phyloP scores from a whole-genome alignment of 1,140 invertebrate species.

The Brachionus asplanchnoidis region DNA sequence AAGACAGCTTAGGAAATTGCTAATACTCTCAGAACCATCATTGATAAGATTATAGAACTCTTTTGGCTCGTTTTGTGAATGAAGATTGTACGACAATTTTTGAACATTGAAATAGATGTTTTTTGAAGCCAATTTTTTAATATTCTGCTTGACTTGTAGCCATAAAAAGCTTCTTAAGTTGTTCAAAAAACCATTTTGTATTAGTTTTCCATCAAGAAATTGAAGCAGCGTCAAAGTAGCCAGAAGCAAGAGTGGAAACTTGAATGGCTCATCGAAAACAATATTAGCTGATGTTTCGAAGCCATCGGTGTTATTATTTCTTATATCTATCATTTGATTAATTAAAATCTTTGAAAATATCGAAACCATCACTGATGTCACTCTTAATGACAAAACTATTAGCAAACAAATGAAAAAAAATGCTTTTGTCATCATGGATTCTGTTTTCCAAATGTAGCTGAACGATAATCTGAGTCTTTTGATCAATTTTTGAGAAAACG shows the following conservation, averaged over 20 bases:
- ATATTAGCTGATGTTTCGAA: background rate
- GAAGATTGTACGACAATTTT: constrained; percentile 68
- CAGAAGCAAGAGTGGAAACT: background rate
- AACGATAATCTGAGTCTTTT: background rate
- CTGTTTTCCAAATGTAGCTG: background rate
- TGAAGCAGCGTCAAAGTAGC: background rate
- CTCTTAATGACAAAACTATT: background rate
- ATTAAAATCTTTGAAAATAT: constrained; percentile 28
- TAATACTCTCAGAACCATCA: constrained; percentile 36
- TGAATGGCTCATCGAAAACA: constrained; percentile 7
- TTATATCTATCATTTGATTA: background rate
- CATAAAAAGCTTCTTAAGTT: constrained; percentile 76
- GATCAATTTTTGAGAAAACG: background rate
- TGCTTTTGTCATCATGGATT: background rate
- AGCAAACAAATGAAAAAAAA: background rate
- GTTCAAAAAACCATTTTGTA: constrained; percentile 61
- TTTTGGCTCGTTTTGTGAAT: constrained; percentile 84
- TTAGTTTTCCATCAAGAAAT: background rate
- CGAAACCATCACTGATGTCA: background rate
- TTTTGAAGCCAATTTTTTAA: constrained; percentile 81
- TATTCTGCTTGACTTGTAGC: constrained; percentile 91
- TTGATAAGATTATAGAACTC: constrained; percentile 74
- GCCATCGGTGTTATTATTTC: constrained; percentile 7
- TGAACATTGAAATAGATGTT: constrained; percentile 79
- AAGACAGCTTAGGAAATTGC: constrained; percentile 55